phyloP scores from a whole-genome alignment of 2,888 invertebrate species.

The Acheta domesticus region DNA sequence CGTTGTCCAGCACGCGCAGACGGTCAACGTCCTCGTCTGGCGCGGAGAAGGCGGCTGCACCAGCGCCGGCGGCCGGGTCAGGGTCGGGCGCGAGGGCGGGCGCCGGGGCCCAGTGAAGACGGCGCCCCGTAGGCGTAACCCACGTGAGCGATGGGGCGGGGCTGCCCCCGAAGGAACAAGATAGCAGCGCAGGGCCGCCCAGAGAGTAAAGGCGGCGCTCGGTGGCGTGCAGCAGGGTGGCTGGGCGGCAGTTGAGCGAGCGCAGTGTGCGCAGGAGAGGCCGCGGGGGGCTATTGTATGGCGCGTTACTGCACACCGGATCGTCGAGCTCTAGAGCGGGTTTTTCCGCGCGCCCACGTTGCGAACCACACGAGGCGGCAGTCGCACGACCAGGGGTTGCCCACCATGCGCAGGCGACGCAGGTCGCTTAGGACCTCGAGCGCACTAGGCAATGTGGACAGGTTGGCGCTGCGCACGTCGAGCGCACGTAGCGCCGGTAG shows the following conservation, averaged over 20 bases:
- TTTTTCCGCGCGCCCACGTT: constrained; percentile 55
- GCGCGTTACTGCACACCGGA: neutral
- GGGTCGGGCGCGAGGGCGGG: constrained; percentile 62
- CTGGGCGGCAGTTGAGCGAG: constrained; percentile 68
- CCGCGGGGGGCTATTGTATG: neutral
- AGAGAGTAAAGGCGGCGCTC: constrained; percentile 62
- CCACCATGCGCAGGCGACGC: constrained; percentile 62
- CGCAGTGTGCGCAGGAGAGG: constrained; percentile 47
- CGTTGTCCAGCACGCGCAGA: constrained; percentile 68
- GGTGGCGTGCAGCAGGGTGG: constrained; percentile 58
- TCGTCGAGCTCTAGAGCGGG: constrained; percentile 33
- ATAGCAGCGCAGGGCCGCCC: constrained; percentile 65
- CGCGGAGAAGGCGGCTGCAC: constrained; percentile 50
- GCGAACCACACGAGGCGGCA: constrained; percentile 79
- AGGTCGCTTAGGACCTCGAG: constrained; percentile 62
- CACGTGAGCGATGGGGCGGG: constrained; percentile 79
- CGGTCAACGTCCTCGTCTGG: constrained; percentile 47
- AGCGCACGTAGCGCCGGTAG: constrained; percentile 58
- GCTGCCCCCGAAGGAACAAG: constrained; percentile 73
- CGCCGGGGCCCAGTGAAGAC: constrained; percentile 77
- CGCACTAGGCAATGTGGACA: constrained; percentile 68
- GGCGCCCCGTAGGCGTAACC: constrained; percentile 72
- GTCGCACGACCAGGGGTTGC: constrained; percentile 82
- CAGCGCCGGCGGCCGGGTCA: constrained; percentile 62
- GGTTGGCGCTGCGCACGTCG: constrained; percentile 66